Conservation (phyloP, 1,140 invertebrate genomes). For the Telenomus remus region DNA sequence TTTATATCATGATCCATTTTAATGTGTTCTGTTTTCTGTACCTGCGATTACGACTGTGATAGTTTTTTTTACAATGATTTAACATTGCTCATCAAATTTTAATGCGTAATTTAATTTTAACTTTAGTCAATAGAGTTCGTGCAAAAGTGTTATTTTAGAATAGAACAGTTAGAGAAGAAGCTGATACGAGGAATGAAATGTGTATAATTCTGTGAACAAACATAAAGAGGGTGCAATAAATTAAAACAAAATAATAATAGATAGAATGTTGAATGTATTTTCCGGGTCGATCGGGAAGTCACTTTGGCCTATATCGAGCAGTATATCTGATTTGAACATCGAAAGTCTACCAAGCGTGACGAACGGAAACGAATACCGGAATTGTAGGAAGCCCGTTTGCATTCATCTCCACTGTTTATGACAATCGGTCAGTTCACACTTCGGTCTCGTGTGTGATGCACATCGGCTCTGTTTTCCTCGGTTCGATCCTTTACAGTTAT, state of each 20-base stretch:
- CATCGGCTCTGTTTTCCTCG: slow-evolving; percentile 5
- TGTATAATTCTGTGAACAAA: too few relatives aligned
- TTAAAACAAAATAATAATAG: too few relatives aligned
- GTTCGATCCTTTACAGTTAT: slow-evolving; percentile 16
- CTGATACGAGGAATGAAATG: too few relatives aligned
- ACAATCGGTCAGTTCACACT: slow-evolving; percentile 65
- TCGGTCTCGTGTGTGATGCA: slow-evolving; percentile 32
- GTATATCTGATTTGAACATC: slow-evolving; percentile 61
- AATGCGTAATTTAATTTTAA: too few relatives aligned
- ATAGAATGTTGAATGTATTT: not conserved
- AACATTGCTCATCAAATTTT: too few relatives aligned
- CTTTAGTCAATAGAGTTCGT: too few relatives aligned
- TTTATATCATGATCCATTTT: too few relatives aligned
- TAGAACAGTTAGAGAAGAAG: too few relatives aligned
- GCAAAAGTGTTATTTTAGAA: too few relatives aligned
- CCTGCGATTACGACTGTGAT: not conserved
- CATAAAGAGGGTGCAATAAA: too few relatives aligned
- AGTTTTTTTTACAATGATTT: too few relatives aligned
- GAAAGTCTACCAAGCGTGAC: slow-evolving; percentile 60
- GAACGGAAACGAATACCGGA: slow-evolving; percentile 68
- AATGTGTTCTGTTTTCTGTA: slow-evolving; percentile 1
- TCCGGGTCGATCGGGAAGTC: slow-evolving; percentile 27
- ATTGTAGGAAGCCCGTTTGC: slow-evolving; percentile 59
- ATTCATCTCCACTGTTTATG: slow-evolving; percentile 52
- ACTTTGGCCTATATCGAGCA: slow-evolving; percentile 52